A percentile compares a stretch with the other conserved stretches of the same genome.
These are phyloP conservation scores for Mycogona germanica DNA, from an alignment of 2,888 invertebrate species.

Conservation along the genomic window DNA sequence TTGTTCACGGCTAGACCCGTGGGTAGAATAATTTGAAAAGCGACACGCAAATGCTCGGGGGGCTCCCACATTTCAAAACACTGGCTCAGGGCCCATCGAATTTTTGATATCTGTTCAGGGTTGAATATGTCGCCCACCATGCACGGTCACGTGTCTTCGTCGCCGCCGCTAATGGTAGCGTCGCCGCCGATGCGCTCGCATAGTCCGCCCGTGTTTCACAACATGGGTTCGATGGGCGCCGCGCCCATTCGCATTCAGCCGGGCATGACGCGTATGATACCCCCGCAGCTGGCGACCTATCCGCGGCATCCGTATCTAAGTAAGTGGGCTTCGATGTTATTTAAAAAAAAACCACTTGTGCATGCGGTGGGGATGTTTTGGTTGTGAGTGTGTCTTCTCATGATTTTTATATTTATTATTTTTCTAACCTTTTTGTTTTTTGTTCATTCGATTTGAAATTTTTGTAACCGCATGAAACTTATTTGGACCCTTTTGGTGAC, in stretches of 20 bases:
- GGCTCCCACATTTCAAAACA: too few relatives aligned
- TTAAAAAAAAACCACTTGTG: background rate
- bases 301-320: conserved; percentile 13
- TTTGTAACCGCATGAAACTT: too few relatives aligned
- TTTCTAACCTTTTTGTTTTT: background rate
- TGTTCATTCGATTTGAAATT: too few relatives aligned
- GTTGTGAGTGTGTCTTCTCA: background rate
- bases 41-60: too few relatives aligned
- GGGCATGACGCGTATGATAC: conserved; percentile 12
- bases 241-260: conserved; percentile 11
- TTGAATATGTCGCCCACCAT: conserved; percentile 8
- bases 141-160: conserved; percentile 7
- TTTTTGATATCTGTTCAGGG: too few relatives aligned
- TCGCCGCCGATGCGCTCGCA: conserved; percentile 14
- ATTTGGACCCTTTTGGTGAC: too few relatives aligned
- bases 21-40: too few relatives aligned
- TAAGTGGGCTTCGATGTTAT: background rate
- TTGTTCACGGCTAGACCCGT: background rate
- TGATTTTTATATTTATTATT: background rate
- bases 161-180: conserved; percentile 10
- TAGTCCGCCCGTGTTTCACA: conserved; percentile 3
- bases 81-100: too few relatives aligned
- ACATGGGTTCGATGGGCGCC: background rate
- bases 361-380: background rate
- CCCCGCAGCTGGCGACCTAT: conserved; percentile 16